These are phyloP conservation scores for Dendrolimus pini DNA, from an alignment of 2,888 invertebrate species.

Conservation along the genomic window DNA sequence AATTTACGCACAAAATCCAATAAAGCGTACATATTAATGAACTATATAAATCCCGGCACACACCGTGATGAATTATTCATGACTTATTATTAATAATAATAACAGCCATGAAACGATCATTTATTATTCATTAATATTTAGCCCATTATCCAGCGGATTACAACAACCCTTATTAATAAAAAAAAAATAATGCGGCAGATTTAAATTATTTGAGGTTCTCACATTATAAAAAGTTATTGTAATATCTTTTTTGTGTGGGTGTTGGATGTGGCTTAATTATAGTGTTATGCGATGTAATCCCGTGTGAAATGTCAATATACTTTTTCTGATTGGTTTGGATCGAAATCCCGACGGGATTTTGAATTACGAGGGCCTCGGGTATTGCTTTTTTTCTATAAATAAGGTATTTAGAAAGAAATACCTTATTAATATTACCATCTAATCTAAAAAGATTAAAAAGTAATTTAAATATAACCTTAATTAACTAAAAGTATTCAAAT, in stretches of 20 bases:
- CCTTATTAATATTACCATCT: too few relatives aligned
- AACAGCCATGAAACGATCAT: not conserved
- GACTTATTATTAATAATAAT: not conserved
- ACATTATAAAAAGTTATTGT: conserved; percentile 32
- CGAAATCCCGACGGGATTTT: too few relatives aligned
- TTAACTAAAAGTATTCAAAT: too few relatives aligned
- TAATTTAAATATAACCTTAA: too few relatives aligned
- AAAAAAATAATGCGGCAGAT: conserved; percentile 29
- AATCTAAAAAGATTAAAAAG: too few relatives aligned
- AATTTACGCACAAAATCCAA: not conserved
- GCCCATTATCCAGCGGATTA: not conserved
- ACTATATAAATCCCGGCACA: not conserved
- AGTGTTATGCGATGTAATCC: conserved; percentile 18
- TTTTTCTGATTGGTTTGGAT: not conserved
- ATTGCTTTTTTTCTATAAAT: too few relatives aligned
- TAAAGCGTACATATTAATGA: not conserved
- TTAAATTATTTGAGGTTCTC: conserved; percentile 63
- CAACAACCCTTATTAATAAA: not conserved
- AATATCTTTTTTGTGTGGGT: not conserved
- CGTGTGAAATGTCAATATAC: conserved; percentile 47
- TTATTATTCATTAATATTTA: not conserved
- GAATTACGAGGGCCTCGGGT: too few relatives aligned
- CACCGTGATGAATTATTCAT: not conserved
- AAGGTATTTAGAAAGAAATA: too few relatives aligned
- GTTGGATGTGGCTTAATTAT: not conserved